phyloP scores from a whole-genome alignment of 2,888 invertebrate genomes.

The Palloptera scutellata region DNA sequence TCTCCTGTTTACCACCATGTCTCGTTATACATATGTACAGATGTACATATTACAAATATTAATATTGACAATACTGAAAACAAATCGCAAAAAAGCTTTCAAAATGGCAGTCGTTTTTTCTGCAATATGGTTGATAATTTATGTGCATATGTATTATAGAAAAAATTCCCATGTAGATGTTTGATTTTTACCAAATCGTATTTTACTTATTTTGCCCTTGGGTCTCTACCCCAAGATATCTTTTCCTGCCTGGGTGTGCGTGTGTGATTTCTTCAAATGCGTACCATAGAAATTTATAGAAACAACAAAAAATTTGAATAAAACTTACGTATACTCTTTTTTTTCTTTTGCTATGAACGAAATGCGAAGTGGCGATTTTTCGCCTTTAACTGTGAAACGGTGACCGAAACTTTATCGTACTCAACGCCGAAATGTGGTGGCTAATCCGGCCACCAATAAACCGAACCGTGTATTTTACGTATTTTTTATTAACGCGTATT shows the following conservation, averaged over 20 bases:
- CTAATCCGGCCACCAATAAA: constrained; percentile 27
- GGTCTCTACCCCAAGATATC: too few species aligned
- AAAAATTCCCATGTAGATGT: too few species aligned
- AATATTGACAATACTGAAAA: constrained; percentile 1
- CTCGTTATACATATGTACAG: not conserved
- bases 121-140: too few species aligned
- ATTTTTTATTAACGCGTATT: not conserved
- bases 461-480: not conserved
- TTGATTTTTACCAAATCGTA: too few species aligned
- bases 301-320: too few species aligned
- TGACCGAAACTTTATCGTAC: not conserved
- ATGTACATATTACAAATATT: not conserved
- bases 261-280: not conserved
- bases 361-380: too few species aligned
- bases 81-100: constrained; percentile 23
- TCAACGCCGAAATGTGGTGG: constrained; percentile 22
- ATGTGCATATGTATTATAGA: too few species aligned
- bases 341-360: too few species aligned
- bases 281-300: too few species aligned
- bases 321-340: too few species aligned
- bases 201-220: too few species aligned
- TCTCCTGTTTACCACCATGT: not conserved
- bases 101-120: constrained; percentile 33
- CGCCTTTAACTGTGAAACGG: too few species aligned
- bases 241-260: not conserved